phyloP scores from a whole-genome alignment of 2,888 invertebrate species.

The Drosophila meridionalis region DNA sequence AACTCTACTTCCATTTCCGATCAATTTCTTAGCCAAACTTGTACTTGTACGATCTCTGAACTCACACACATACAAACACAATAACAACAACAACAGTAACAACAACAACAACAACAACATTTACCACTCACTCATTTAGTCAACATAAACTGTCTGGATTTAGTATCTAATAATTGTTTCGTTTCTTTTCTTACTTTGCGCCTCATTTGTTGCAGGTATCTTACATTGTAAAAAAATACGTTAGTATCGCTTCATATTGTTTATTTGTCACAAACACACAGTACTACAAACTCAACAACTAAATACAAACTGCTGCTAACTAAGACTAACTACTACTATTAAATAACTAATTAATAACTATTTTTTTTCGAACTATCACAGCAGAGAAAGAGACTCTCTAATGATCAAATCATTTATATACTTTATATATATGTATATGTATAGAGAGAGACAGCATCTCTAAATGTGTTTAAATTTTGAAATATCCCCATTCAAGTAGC shows the following conservation, averaged over 20 bases:
- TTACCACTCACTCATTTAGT: constrained; percentile 38
- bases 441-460: constrained; percentile 3
- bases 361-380: constrained; percentile 34
- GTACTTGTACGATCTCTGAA: constrained; percentile 8
- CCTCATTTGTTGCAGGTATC: constrained; percentile 81
- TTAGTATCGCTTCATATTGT: constrained; percentile 81
- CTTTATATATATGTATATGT: constrained; percentile 5
- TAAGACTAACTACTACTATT: constrained; percentile 32
- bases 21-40: constrained; percentile 4
- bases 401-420: constrained; percentile 27
- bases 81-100: neutral
- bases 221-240: constrained; percentile 84
- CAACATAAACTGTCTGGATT: constrained; percentile 64
- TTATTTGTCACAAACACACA: constrained; percentile 55
- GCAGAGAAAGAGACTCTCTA: constrained; percentile 33
- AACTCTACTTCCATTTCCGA: constrained; percentile 26
- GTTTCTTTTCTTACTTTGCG: constrained; percentile 80
- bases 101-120: constrained; percentile 1
- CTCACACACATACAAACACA: constrained; percentile 8
- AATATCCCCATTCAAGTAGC: constrained; percentile 43
- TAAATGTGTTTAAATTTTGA: constrained; percentile 21
- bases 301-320: constrained; percentile 30
- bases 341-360: constrained; percentile 35
- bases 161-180: constrained; percentile 75
- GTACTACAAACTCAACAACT: constrained; percentile 27